Conservation (phyloP, 2,113 vertebrate genomes). For the Austrofundulus limnaeus region DNA sequence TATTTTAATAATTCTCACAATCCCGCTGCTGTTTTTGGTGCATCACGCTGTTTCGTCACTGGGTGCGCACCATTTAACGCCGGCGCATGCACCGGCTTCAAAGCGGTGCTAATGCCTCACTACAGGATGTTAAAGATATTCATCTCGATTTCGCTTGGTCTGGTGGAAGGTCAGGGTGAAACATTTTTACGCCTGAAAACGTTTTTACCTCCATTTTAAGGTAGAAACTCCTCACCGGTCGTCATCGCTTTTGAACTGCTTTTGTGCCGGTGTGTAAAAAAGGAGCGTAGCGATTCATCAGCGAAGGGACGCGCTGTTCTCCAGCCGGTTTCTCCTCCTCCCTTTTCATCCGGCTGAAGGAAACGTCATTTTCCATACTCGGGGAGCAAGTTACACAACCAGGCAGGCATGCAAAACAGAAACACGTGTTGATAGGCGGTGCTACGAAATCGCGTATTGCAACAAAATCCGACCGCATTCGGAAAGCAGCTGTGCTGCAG, state of each 20-base stretch:
- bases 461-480: constrained; percentile 3
- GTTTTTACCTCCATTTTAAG: too few relatives aligned
- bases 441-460: constrained; percentile 14
- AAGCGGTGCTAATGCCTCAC: too few relatives aligned
- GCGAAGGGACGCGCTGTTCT: constrained; percentile 17
- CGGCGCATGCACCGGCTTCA: too few relatives aligned
- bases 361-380: constrained; percentile 32
- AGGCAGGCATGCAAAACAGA: constrained; percentile 52
- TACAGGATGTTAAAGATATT: too few relatives aligned
- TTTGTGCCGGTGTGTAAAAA: neutral
- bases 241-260: too few relatives aligned
- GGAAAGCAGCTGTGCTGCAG: neutral
- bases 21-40: constrained; percentile 29
- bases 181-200: neutral
- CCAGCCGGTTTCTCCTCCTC: neutral
- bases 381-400: constrained; percentile 58
- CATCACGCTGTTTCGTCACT: constrained; percentile 30
- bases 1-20: constrained; percentile 19
- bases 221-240: too few relatives aligned
- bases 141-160: too few relatives aligned
- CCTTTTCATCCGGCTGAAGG: constrained; percentile 12
- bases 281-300: constrained; percentile 22
- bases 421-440: constrained; percentile 65
- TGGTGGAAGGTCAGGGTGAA: neutral
- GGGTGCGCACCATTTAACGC: neutral